Percentiles rank a stretch among this genome's conserved stretches.
phyloP scores from a whole-genome alignment of 2,888 invertebrate genomes.

The Cryptus viduatorius region DNA sequence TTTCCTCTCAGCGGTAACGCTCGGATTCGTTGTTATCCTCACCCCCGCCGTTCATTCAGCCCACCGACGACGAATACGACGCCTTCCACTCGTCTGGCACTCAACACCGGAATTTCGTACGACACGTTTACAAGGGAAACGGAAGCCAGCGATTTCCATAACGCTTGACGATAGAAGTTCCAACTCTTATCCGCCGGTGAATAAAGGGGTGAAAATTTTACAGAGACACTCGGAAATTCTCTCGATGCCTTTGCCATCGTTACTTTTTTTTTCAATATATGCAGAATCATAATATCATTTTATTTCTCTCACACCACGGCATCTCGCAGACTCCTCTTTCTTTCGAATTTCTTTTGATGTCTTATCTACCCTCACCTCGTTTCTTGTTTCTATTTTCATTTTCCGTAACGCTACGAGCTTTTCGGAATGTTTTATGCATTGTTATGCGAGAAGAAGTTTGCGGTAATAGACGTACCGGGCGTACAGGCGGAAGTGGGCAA shows the following conservation, averaged over 20 bases:
- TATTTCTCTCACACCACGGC: too few relatives aligned
- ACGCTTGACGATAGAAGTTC: not conserved
- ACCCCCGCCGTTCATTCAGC: not conserved
- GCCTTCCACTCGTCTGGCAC: constrained; percentile 11
- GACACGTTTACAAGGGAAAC: constrained; percentile 9
- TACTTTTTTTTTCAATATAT: not conserved
- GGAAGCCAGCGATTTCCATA: constrained; percentile 5
- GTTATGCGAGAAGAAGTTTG: constrained; percentile 22
- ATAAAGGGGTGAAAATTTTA: not conserved
- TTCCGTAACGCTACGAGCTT: constrained; percentile 1
- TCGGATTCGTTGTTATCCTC: not conserved
- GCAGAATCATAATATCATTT: not conserved
- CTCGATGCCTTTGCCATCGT: not conserved
- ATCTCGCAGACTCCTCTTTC: not conserved
- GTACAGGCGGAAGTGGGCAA: constrained; percentile 18
- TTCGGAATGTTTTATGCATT: constrained; percentile 47
- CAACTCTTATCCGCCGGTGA: not conserved
- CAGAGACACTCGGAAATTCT: not conserved
- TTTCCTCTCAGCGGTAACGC: not conserved
- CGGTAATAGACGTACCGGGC: constrained; percentile 15
- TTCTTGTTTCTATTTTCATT: not conserved
- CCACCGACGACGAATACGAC: not conserved
- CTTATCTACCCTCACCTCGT: too few relatives aligned
- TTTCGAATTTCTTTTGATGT: not conserved
- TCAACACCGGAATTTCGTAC: constrained; percentile 7